phyloP scores from a whole-genome alignment of 1,140 invertebrate species.

The Nephila pilipes region DNA sequence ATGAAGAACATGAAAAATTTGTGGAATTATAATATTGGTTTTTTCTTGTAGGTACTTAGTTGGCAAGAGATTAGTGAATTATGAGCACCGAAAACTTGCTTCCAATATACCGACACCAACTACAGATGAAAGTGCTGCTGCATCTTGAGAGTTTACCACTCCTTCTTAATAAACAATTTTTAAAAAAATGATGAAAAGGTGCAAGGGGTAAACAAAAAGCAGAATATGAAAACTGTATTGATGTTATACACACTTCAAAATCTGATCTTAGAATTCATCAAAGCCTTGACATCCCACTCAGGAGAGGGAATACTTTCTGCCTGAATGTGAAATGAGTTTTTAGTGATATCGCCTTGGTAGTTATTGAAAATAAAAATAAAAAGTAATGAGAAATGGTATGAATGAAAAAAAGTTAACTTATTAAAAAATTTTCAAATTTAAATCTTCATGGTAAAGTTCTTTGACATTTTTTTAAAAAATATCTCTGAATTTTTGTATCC shows the following conservation, averaged over 20 bases:
- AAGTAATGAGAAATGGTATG: neutral
- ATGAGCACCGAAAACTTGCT: constrained; percentile 84
- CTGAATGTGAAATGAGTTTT: constrained; percentile 22
- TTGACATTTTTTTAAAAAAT: too few species aligned
- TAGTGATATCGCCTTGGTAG: constrained; percentile 35
- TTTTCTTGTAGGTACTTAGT: constrained; percentile 87
- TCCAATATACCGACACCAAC: neutral
- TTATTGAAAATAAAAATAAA: neutral
- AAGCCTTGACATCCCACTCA: constrained; percentile 29
- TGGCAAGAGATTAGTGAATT: constrained; percentile 96
- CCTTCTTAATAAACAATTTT: constrained; percentile 27
- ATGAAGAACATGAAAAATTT: too few species aligned
- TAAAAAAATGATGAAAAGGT: constrained; percentile 16
- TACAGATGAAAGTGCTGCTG: constrained; percentile 33
- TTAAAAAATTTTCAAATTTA: neutral
- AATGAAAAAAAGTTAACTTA: neutral
- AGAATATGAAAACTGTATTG: constrained; percentile 19
- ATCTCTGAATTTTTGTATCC: neutral
- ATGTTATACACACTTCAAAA: constrained; percentile 5
- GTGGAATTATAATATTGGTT: neutral
- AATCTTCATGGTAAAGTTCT: too few species aligned
- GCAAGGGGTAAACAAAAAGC: neutral
- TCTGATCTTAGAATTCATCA: constrained; percentile 36
- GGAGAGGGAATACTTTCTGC: neutral
- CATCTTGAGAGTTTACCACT: constrained; percentile 49